Conservation (phyloP, 1,140 invertebrate species). For the Nephotettix cincticeps region DNA sequence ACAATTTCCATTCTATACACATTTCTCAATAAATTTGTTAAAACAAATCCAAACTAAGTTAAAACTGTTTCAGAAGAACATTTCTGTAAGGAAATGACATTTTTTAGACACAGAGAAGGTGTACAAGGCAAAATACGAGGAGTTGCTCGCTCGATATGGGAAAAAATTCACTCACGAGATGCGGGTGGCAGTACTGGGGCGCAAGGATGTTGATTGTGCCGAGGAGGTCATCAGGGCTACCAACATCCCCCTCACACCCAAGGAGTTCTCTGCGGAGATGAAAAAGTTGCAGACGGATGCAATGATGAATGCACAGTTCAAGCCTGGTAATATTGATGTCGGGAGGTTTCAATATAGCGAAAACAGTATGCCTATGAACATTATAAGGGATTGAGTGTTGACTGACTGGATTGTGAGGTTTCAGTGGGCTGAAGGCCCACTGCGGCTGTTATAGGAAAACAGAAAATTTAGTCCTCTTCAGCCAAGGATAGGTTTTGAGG, state of each 20-base stretch:
- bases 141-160: constrained; percentile 63
- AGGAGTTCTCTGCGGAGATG: constrained; percentile 65
- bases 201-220: constrained; percentile 67
- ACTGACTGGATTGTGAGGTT: too few species aligned
- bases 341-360: too few species aligned
- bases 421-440: too few species aligned
- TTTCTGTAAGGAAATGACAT: background rate
- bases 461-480: too few species aligned
- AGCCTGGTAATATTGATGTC: constrained; percentile 63
- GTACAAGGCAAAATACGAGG: constrained; percentile 61
- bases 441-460: too few species aligned
- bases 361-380: too few species aligned
- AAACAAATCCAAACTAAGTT: background rate
- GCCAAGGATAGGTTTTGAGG: too few species aligned
- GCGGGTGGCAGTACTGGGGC: constrained; percentile 70
- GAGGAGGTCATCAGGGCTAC: constrained; percentile 70
- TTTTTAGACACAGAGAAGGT: constrained; percentile 62
- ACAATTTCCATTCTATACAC: background rate
- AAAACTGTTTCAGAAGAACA: too few species aligned
- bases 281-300: constrained; percentile 59
- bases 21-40: background rate
- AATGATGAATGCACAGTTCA: constrained; percentile 54
- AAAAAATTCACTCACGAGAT: constrained; percentile 73
- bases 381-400: too few species aligned
- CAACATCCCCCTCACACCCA: constrained; percentile 66